Evolutionary conservation across 2,797 vertebrate genomes (phyloP), one percentile per base, ranked within the genome.

Genomic region (Falco cherrug): DNA sequence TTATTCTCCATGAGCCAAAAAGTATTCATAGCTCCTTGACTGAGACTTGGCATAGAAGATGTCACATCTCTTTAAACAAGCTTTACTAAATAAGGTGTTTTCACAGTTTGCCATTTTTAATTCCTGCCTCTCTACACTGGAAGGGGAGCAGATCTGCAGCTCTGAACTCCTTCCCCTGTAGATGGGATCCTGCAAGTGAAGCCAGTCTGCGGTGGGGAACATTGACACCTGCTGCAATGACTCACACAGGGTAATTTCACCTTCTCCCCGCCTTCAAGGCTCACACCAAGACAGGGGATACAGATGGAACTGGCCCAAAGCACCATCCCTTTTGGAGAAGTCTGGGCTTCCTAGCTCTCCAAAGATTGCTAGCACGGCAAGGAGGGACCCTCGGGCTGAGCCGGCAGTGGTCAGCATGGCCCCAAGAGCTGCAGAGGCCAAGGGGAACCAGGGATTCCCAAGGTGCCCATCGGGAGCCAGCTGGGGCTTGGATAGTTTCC

Each of bases 51-150:
- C 60, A 70, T 21, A 76, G 43, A 87, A 69, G 53, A 73, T n/a
- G 43, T 25, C 65, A 50, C 37, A 64, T 81, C n/a, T 73, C 70
- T 77, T 87, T 59, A 73, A 95, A 73, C 13, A 88, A 60, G 56
- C 60, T 84, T 53, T 88, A 78, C 61, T 88, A 92, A 92, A 74
- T 43, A 81, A 77, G 47, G 47, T 69, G 71, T 60, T 95, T 90
- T 78, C 92, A 84, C 65, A 78, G 56, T 74, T 81, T 57, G 77
- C 41, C 91, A 47, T 85, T 81, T 77, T 92, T 82, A 81, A 78
- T 70, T 56, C 70, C 51, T 53, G 28, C 47, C 16, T 21, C 37
- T 78, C 57, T 56, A 43, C 17, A 47, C 0, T 39, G 56, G 56
- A 73, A 87, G 39, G 41, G 84, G 14, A 73, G 35, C 9, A 56